Evolutionary conservation across 2,113 vertebrate species (phyloP).

Genomic region (Murina feae): DNA sequence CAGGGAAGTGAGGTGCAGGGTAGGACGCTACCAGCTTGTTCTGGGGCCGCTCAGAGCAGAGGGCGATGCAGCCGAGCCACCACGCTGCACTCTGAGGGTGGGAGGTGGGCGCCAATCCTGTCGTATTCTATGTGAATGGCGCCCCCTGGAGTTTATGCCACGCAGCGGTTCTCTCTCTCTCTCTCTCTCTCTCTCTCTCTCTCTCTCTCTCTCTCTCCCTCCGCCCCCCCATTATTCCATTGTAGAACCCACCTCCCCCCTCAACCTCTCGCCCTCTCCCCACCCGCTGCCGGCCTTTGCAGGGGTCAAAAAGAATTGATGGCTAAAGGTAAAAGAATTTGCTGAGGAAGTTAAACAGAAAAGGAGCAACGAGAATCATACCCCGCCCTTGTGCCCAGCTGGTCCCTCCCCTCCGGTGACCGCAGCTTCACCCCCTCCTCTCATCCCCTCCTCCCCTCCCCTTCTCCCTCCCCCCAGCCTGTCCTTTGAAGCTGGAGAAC

Average conservation of each 20-base stretch:
- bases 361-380: not conserved
- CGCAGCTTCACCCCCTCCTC: not conserved
- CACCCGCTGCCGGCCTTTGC: not conserved
- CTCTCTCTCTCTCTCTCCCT: too few relatives aligned
- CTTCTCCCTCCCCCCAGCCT: not conserved
- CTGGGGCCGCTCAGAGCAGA: not conserved
- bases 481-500: not conserved
- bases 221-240: too few relatives aligned
- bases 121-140: constrained; percentile 28
- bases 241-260: not conserved
- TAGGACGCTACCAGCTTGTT: not conserved
- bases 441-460: not conserved
- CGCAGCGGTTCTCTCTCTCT: not conserved
- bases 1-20: not conserved
- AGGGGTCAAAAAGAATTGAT: not conserved
- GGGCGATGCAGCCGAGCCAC: not conserved
- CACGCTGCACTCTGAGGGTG: not conserved
- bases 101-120: not conserved
- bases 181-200: too few relatives aligned
- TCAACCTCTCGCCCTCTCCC: rapidly evolving
- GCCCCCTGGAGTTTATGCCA: constrained; percentile 59
- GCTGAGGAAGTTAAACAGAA: not conserved
- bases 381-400: not conserved
- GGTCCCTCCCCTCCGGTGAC: not conserved
- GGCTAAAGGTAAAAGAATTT: not conserved